Percentiles rank a stretch among this genome's conserved stretches.
Evolutionary conservation across 2,113 vertebrate genomes (phyloP).

Genomic region (Heterocephalus glaber): DNA sequence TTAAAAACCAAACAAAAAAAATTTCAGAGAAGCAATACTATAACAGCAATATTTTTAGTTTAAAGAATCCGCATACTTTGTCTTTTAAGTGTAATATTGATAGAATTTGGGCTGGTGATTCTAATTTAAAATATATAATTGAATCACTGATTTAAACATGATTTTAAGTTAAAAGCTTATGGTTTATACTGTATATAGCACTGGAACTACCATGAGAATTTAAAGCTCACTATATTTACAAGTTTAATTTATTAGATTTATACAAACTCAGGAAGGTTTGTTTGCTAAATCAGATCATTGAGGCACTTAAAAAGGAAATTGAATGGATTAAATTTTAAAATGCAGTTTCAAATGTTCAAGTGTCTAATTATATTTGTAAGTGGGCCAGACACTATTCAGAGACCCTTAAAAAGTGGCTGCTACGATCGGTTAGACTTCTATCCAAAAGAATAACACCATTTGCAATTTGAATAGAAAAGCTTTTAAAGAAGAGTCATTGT

Average conservation of each 20-base stretch:
- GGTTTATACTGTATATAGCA: neutral
- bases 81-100: conserved; percentile 35
- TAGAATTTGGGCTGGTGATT: neutral
- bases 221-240: conserved; percentile 12
- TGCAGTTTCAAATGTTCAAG: conserved; percentile 36
- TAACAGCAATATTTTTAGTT: conserved; percentile 12
- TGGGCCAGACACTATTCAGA: conserved; percentile 1
- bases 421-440: neutral
- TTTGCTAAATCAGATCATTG: conserved; percentile 26
- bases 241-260: conserved; percentile 48
- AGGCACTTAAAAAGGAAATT: conserved; percentile 41
- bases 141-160: conserved; percentile 40
- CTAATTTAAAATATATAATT: conserved; percentile 48
- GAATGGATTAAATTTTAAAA: conserved; percentile 46
- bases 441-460: neutral
- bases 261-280: neutral
- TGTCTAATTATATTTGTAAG: conserved; percentile 49
- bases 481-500: neutral
- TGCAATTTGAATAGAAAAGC: neutral
- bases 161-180: conserved; percentile 50
- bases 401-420: neutral
- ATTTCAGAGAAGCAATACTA: neutral
- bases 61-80: neutral
- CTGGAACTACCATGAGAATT: neutral
- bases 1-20: conserved; percentile 19